Conservation (phyloP, 2,113 vertebrate genomes). For the Tupaia tana region DNA sequence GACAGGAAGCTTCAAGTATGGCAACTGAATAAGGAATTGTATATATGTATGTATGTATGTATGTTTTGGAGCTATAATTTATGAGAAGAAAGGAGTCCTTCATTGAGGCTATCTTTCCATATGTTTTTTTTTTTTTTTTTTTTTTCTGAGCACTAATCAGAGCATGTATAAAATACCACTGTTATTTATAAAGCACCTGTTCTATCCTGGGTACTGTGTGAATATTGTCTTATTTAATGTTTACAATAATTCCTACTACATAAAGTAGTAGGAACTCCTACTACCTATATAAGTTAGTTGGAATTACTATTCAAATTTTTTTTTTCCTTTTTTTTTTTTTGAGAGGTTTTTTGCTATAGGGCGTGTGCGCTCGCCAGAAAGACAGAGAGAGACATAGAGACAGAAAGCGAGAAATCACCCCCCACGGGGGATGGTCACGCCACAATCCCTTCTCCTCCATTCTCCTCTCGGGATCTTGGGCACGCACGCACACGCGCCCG, state of each 20-base stretch:
- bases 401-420: too few species aligned
- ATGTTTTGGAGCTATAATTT: slow-evolving; percentile 75
- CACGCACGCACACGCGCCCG: too few species aligned
- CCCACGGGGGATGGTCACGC: too few species aligned
- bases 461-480: too few species aligned
- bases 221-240: neutral
- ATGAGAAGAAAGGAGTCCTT: slow-evolving; percentile 73
- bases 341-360: too few species aligned
- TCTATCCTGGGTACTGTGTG: neutral
- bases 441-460: too few species aligned
- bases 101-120: slow-evolving; percentile 76
- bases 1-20: slow-evolving; percentile 79
- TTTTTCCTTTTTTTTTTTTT: too few species aligned
- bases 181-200: neutral
- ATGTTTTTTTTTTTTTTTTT: slow-evolving; percentile 78
- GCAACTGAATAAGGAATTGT: slow-evolving; percentile 71
- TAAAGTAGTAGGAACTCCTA: neutral
- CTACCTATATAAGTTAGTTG: too few species aligned
- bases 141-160: neutral
- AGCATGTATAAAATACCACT: neutral
- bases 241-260: neutral
- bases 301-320: neutral
- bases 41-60: neutral
- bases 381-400: too few species aligned
- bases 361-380: too few species aligned